Conservation (phyloP, 53 echinoderm and acorn worm species). For the Echinarachnius parma region DNA sequence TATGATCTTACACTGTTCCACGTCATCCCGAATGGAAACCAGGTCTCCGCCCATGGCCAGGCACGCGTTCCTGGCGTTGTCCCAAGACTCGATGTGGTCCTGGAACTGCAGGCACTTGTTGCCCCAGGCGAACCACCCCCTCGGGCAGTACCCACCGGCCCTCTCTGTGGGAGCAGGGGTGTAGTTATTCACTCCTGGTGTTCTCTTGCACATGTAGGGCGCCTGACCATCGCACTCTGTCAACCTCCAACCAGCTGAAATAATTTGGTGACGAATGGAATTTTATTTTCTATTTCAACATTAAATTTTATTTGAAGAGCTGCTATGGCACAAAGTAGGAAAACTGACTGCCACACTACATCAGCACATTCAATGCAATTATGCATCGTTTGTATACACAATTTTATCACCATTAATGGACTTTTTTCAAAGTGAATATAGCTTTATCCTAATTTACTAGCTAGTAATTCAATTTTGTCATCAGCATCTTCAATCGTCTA, state of each 20-base stretch:
- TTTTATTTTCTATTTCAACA: no score
- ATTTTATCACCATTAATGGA: no score
- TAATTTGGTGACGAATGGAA: no score
- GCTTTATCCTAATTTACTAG: no score
- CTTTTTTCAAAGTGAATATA: no score
- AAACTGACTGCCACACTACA: no score
- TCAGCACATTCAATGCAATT: no score
- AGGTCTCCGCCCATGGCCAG: slow-evolving; percentile 42
- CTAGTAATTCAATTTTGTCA: no score
- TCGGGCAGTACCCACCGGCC: slow-evolving; percentile 57
- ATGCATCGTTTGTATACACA: no score
- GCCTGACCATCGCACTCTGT: slow-evolving; percentile 22
- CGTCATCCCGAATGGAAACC: slow-evolving; percentile 39
- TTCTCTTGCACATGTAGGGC: slow-evolving; percentile 54
- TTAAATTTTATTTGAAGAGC: no score
- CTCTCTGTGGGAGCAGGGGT: slow-evolving; percentile 44
- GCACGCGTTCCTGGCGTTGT: slow-evolving; percentile 39
- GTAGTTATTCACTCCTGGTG: slow-evolving; percentile 22
- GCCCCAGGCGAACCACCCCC: slow-evolving; percentile 50
- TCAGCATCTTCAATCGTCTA: no score
- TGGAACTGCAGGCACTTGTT: slow-evolving; percentile 61
- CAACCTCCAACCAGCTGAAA: slow-evolving; percentile 45
- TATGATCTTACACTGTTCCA: slow-evolving; percentile 48
- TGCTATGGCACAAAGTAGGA: no score
- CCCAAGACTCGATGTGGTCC: slow-evolving; percentile 34